Evolutionary conservation across 2,113 vertebrate species (phyloP).

Genomic region (Promerops cafer): DNA sequence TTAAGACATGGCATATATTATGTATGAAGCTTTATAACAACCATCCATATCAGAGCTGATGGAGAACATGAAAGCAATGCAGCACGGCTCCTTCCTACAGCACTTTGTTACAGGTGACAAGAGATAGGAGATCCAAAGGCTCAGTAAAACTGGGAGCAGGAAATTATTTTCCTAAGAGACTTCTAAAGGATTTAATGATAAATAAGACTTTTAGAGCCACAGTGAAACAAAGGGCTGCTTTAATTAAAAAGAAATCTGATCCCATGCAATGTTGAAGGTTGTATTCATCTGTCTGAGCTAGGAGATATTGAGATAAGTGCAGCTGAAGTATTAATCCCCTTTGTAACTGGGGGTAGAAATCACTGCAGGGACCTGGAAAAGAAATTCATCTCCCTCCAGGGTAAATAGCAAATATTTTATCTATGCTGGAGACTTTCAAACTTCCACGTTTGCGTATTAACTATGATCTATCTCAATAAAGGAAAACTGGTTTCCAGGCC

Average conservation of each 20-base stretch:
- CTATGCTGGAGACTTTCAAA: neutral
- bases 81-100: neutral
- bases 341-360: neutral
- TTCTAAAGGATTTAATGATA: neutral
- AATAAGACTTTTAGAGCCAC: neutral
- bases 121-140: neutral
- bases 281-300: neutral
- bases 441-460: neutral
- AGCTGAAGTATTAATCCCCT: neutral
- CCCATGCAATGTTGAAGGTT: neutral
- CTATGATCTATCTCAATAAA: neutral
- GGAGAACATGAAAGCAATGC: constrained; percentile 15
- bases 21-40: constrained; percentile 22
- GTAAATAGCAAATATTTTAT: neutral
- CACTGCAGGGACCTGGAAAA: neutral
- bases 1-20: constrained; percentile 6
- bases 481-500: neutral
- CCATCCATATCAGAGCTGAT: neutral
- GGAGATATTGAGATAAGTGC: neutral
- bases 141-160: neutral
- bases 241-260: constrained; percentile 26
- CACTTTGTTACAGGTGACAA: constrained; percentile 20
- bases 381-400: neutral
- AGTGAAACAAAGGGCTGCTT: neutral
- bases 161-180: neutral